Conservation (phyloP, 2,888 invertebrate genomes). For the Hermodice carunculata region DNA sequence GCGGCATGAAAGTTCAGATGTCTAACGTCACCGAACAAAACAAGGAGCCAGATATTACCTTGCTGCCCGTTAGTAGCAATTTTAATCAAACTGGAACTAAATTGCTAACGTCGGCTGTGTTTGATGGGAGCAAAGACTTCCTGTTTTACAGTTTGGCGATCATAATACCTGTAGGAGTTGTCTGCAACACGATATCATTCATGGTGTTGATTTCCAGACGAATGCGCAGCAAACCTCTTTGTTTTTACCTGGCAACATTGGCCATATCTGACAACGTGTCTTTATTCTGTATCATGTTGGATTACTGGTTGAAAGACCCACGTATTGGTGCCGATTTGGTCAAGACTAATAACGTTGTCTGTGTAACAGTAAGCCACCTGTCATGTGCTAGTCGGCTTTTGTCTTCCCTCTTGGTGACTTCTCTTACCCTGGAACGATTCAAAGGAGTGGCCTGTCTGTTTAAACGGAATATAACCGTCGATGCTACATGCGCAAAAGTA, state of each 20-base stretch:
- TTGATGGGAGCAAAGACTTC: slow-evolving; percentile 24
- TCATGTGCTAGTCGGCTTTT: slow-evolving; percentile 28
- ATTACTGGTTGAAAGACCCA: slow-evolving; percentile 31
- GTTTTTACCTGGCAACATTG: slow-evolving; percentile 30
- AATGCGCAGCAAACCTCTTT: slow-evolving; percentile 24
- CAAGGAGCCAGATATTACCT: too few relatives aligned
- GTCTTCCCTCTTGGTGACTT: slow-evolving; percentile 27
- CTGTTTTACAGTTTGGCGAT: slow-evolving; percentile 29
- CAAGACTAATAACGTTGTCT: slow-evolving; percentile 5
- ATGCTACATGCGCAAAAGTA: slow-evolving; percentile 15
- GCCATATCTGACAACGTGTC: slow-evolving; percentile 31
- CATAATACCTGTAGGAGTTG: slow-evolving; percentile 26
- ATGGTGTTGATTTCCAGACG: slow-evolving; percentile 19
- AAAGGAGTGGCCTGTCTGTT: slow-evolving; percentile 28
- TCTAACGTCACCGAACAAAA: too few relatives aligned
- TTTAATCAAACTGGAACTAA: too few relatives aligned
- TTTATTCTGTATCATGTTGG: slow-evolving; percentile 20
- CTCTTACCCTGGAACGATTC: slow-evolving; percentile 32
- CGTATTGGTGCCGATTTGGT: slow-evolving; percentile 20
- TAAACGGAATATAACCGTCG: too few relatives aligned
- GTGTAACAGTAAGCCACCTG: slow-evolving; percentile 24
- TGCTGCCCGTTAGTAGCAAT: too few relatives aligned
- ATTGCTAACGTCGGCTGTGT: too few relatives aligned
- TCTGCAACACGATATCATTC: slow-evolving; percentile 28
- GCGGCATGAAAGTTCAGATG: too few relatives aligned